A percentile compares a stretch with the other conserved stretches of the same genome.
These are phyloP conservation scores for Sminthurides bifidus DNA, from an alignment of 1,140 invertebrate species.

Conservation along the genomic window DNA sequence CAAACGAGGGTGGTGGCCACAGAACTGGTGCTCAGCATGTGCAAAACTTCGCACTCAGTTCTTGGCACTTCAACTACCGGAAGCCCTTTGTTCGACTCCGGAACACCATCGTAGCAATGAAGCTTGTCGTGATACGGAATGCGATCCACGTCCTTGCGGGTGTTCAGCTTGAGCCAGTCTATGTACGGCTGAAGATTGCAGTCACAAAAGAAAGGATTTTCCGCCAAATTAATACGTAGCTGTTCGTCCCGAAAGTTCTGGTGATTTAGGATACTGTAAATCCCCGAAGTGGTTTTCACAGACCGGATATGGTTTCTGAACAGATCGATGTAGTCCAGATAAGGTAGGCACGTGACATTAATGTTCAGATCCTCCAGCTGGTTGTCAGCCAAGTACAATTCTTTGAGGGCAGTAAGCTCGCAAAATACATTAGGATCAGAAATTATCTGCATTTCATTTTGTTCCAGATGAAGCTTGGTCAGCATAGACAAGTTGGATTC, in stretches of 20 bases:
- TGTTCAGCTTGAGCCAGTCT: constrained; percentile 45
- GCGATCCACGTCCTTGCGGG: constrained; percentile 48
- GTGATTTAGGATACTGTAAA: constrained; percentile 45
- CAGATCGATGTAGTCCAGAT: constrained; percentile 56
- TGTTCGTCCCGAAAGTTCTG: constrained; percentile 37
- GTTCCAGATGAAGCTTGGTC: constrained; percentile 61
- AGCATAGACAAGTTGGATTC: constrained; percentile 53
- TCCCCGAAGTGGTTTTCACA: constrained; percentile 45
- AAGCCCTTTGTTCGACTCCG: constrained; percentile 27
- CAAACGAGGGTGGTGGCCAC: constrained; percentile 34
- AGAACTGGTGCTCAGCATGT: constrained; percentile 14
- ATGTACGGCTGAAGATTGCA: constrained; percentile 49
- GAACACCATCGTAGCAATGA: constrained; percentile 30
- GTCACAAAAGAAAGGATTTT: constrained; percentile 57
- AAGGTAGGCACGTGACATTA: constrained; percentile 52
- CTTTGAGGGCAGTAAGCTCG: constrained; percentile 50
- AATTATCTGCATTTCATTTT: constrained; percentile 52
- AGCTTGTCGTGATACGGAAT: constrained; percentile 41
- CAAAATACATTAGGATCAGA: constrained; percentile 56
- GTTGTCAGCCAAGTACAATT: constrained; percentile 59
- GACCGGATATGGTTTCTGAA: constrained; percentile 53
- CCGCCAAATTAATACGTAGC: constrained; percentile 52
- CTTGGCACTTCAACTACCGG: constrained; percentile 39
- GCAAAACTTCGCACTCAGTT: constrained; percentile 27
- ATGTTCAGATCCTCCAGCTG: constrained; percentile 46